Evolutionary conservation across 2,888 invertebrate genomes (phyloP).

Genomic region (Exocentrus adspersus): DNA sequence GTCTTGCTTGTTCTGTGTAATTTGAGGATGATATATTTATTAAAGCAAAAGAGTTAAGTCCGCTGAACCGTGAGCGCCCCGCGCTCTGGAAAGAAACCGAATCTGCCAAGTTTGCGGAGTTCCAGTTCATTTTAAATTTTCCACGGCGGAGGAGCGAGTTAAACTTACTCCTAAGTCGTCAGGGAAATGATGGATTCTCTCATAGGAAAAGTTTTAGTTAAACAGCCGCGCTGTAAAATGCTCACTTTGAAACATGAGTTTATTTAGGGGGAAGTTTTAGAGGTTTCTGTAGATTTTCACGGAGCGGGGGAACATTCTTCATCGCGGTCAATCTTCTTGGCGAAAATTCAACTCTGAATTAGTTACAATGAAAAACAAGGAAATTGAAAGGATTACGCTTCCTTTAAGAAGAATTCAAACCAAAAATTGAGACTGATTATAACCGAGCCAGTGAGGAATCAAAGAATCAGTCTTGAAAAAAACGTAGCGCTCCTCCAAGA

Average conservation of each 20-base stretch:
- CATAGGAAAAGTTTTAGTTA: slow-evolving; percentile 33
- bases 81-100: slow-evolving; percentile 25
- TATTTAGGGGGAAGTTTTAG: slow-evolving; percentile 15
- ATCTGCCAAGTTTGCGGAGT: slow-evolving; percentile 31
- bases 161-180: slow-evolving; percentile 32
- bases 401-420: too few relatives aligned
- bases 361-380: too few relatives aligned
- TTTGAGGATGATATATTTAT: slow-evolving; percentile 34
- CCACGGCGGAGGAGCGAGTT: slow-evolving; percentile 29
- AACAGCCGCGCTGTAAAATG: slow-evolving; percentile 25
- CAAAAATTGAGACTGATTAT: too few relatives aligned
- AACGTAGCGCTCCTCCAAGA: too few relatives aligned
- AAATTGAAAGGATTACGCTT: too few relatives aligned
- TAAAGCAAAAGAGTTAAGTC: slow-evolving; percentile 32
- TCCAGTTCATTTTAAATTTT: slow-evolving; percentile 30
- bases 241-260: slow-evolving; percentile 29
- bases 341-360: too few relatives aligned
- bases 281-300: too few relatives aligned
- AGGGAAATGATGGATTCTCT: slow-evolving; percentile 33
- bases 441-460: too few relatives aligned
- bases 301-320: too few relatives aligned
- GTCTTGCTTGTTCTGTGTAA: slow-evolving; percentile 28
- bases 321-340: too few relatives aligned
- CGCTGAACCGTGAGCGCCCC: slow-evolving; percentile 27
- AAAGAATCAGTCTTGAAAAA: too few relatives aligned